A percentile compares a stretch with the other conserved stretches of the same genome.
These are phyloP conservation scores for Oscheius sp. DNA, from an alignment of 2,888 invertebrate species.

Conservation along the genomic window DNA sequence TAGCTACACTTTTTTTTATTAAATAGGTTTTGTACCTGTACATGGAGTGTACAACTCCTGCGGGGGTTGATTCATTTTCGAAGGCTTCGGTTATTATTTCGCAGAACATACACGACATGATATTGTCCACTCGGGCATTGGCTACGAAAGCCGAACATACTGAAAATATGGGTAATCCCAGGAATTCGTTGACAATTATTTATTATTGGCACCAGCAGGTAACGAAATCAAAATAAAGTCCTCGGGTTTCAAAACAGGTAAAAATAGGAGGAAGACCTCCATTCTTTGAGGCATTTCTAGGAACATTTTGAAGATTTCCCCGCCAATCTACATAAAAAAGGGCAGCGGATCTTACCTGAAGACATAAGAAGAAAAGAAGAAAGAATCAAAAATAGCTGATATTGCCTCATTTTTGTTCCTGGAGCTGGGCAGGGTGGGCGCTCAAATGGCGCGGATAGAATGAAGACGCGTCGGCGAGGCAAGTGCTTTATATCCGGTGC, in stretches of 20 bases:
- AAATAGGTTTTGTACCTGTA: constrained; percentile 10
- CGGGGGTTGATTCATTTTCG: constrained; percentile 31
- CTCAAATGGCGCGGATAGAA: constrained; percentile 14
- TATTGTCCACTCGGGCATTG: constrained; percentile 27
- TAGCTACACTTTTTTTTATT: neutral
- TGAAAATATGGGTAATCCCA: neutral
- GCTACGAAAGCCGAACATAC: constrained; percentile 11
- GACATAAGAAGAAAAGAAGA: constrained; percentile 3
- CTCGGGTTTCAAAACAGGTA: neutral
- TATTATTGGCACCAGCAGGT: no score
- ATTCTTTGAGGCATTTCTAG: no score
- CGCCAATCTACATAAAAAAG: no score
- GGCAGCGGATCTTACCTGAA: constrained; percentile 8
- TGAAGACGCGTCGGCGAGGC: constrained; percentile 26
- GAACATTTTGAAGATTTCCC: no score
- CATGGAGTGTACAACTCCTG: constrained; percentile 29
- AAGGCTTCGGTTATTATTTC: constrained; percentile 38
- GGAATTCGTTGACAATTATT: no score
- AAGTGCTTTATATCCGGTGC: constrained; percentile 36
- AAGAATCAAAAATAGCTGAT: neutral
- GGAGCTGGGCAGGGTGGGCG: neutral
- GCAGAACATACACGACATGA: constrained; percentile 41
- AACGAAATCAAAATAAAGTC: neutral
- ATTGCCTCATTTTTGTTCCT: neutral
- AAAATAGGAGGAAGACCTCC: no score